Evolutionary conservation across 2,797 vertebrate species (phyloP), one percentile per base, ranked within the genome.

Genomic region (Periophthalmus magnuspinnatus): DNA sequence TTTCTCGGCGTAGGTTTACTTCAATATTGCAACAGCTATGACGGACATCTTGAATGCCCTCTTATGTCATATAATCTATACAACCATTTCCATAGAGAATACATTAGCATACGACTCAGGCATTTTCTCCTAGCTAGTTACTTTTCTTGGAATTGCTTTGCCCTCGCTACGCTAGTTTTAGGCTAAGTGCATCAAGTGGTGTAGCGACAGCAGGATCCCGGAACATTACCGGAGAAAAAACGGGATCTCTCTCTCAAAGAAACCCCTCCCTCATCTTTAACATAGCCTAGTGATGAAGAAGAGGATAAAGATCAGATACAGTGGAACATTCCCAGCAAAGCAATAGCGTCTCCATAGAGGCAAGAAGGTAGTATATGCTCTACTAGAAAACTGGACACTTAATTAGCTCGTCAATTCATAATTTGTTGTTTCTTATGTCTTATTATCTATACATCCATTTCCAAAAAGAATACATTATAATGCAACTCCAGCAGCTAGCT

Each of bases 171-270:
- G 28, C 33, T 50, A 17, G 57, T 70, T 67, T 38, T 67, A 77
- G 62, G 70, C 74, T 76, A 76, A 72, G 82, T 32, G 71, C 72
- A 32, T 38, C 73, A 76, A 65, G 55, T 67, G 48, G 41, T 38
- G 75, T 80, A 64, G 72, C 79, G 69, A 71, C 73, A 78, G 79
- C 75, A 64, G 79, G 61, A 82, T 78, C 66, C 65, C 71, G 47
- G 84, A 65, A 72, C 70, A 80, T 89, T 83, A 82, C 71, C 65
- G 82, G 86, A 86, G 67, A 72, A 77, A 80, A 79, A 67, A 74
- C 76, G 72, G 71, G 83, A 84, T 86, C 71, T 74, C 71, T 74
- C 71, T 75, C 81, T 19, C 58, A 21, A 87, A 80, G 69, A 81
- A 71, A 62, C 84, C 84, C 74, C 77, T 58, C 70, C 70, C 70